These are phyloP conservation scores for Halcyon senegalensis DNA, from an alignment of 2,113 vertebrate genomes.

Conservation along the genomic window DNA sequence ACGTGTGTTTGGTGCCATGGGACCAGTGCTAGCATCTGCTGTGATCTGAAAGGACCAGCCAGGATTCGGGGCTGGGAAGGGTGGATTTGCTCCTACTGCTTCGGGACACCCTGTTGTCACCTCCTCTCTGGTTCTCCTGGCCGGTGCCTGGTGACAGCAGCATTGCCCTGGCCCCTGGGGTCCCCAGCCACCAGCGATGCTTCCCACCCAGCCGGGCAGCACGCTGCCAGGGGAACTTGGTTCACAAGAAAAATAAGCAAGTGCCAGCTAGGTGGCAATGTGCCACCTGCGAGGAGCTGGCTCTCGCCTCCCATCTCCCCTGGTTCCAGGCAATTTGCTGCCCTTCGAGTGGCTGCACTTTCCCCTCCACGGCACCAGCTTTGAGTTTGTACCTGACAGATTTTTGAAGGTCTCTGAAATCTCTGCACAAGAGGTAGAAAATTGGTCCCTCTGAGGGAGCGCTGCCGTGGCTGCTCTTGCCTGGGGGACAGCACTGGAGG, in stretches of 20 bases:
- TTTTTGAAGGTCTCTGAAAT: not conserved
- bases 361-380: not conserved
- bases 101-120: rapidly evolving
- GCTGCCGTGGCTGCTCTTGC: rapidly evolving
- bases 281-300: constrained; percentile 14
- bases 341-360: not conserved
- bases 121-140: not conserved
- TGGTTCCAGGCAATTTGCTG: not conserved
- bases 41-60: not conserved
- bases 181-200: not conserved
- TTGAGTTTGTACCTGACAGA: not conserved
- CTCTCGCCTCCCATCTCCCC: not conserved
- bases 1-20: rapidly evolving
- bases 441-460: not conserved
- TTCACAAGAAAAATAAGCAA: not conserved
- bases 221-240: not conserved
- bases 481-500: not conserved
- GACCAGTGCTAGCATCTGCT: not conserved
- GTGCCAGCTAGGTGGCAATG: constrained; percentile 63
- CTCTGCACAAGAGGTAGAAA: not conserved
- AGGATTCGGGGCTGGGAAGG: not conserved
- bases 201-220: not conserved
- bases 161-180: not conserved
- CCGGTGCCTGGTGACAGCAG: not conserved
- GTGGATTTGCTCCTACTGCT: rapidly evolving